Evolutionary conservation across 2,888 invertebrate species (phyloP).

Genomic region (Diachrysia chrysitis): DNA sequence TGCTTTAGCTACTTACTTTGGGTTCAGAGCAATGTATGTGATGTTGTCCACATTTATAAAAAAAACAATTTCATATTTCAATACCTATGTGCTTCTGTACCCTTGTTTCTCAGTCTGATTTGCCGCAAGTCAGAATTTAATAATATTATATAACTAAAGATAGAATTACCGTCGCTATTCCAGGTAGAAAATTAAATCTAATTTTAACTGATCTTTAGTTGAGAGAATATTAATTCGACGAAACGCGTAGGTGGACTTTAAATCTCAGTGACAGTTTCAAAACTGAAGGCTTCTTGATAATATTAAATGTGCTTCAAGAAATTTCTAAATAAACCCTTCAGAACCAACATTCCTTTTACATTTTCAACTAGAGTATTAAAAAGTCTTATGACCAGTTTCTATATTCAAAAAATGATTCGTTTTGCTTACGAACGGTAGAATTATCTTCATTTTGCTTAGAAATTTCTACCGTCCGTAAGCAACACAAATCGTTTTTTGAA

Average conservation of each 20-base stretch:
- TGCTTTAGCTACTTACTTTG: no score
- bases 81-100: no score
- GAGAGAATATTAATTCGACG: not conserved
- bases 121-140: not conserved
- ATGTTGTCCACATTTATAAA: no score
- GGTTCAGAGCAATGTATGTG: no score
- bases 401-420: no score
- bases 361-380: no score
- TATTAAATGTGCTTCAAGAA: not conserved
- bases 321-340: not conserved
- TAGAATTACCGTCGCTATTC: not conserved
- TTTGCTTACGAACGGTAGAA: no score
- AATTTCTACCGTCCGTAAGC: no score
- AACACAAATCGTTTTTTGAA: no score
- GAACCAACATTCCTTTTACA: not conserved
- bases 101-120: not conserved
- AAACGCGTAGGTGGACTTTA: slow-evolving; percentile 4
- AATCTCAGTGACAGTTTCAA: not conserved
- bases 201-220: not conserved
- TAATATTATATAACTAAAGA: not conserved
- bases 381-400: no score
- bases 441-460: no score
- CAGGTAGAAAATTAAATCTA: slow-evolving; percentile 2
- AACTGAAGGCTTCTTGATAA: not conserved
- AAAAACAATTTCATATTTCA: no score